These are phyloP conservation scores for Bellardia pandia DNA, from an alignment of 2,888 invertebrate genomes.

Conservation along the genomic window DNA sequence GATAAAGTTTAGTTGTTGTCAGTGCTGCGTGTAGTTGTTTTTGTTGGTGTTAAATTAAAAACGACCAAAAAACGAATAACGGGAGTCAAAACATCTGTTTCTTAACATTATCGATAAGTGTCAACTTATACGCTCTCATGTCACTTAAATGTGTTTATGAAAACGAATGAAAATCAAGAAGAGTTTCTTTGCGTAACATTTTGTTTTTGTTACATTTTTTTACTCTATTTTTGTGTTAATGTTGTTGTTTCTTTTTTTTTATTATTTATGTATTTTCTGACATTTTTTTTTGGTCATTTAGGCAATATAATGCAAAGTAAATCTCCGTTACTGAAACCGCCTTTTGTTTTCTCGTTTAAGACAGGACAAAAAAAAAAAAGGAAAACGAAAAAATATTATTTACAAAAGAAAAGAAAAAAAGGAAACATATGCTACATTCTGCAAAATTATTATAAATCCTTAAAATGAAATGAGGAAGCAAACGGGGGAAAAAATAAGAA, in stretches of 20 bases:
- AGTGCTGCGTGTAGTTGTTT: constrained; percentile 7
- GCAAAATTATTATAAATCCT: constrained; percentile 35
- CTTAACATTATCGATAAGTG: constrained; percentile 74
- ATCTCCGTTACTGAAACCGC: constrained; percentile 32
- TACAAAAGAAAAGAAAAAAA: neutral
- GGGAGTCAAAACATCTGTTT: constrained; percentile 69
- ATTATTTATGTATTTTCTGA: constrained; percentile 66
- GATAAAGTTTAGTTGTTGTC: constrained; percentile 53
- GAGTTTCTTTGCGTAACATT: constrained; percentile 22
- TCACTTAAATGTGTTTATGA: constrained; percentile 68
- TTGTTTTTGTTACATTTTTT: constrained; percentile 46
- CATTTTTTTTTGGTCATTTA: constrained; percentile 60
- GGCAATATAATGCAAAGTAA: constrained; percentile 37
- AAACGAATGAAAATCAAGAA: constrained; percentile 53
- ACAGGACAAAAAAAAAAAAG: neutral
- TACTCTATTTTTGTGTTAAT: neutral
- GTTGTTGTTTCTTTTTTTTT: constrained; percentile 38
- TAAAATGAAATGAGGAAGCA: constrained; percentile 43
- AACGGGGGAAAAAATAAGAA: neutral
- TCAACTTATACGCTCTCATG: constrained; percentile 72
- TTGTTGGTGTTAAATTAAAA: constrained; percentile 49
- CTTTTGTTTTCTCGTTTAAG: constrained; percentile 16
- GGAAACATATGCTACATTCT: constrained; percentile 53
- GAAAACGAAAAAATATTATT: constrained; percentile 12
- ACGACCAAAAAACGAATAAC: constrained; percentile 33